phyloP scores from a whole-genome alignment of 2,113 vertebrate species.

The Epinephelus moara region DNA sequence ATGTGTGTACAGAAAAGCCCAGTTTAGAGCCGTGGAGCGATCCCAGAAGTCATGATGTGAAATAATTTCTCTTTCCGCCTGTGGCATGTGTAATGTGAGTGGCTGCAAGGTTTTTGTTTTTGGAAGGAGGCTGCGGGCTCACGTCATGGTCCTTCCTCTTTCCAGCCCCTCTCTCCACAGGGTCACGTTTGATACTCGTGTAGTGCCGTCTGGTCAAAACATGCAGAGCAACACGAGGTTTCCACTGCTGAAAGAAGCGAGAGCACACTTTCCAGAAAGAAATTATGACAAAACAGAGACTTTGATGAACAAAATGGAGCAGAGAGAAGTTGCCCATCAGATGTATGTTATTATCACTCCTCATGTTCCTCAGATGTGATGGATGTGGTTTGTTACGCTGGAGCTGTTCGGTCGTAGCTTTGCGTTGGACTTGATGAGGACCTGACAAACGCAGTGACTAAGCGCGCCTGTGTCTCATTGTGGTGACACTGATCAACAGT shows the following conservation, averaged over 20 bases:
- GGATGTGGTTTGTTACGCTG: constrained; percentile 29
- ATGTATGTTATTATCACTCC: neutral
- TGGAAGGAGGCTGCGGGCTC: constrained; percentile 47
- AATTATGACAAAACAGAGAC: neutral
- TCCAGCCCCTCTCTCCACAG: constrained; percentile 47
- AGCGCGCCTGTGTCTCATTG: constrained; percentile 35
- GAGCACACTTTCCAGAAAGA: constrained; percentile 13
- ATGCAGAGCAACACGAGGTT: constrained; percentile 65
- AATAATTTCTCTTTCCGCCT: constrained; percentile 16
- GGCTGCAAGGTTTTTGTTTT: constrained; percentile 48
- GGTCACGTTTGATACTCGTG: constrained; percentile 64
- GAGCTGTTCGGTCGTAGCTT: constrained; percentile 21
- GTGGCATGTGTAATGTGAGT: constrained; percentile 19
- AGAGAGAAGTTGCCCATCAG: neutral
- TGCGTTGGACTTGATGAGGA: constrained; percentile 21
- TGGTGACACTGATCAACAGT: constrained; percentile 54
- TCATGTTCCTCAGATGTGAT: neutral
- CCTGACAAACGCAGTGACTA: constrained; percentile 50
- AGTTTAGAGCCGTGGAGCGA: neutral
- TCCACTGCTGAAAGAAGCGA: constrained; percentile 54
- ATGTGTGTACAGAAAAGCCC: constrained; percentile 10
- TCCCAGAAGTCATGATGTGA: constrained; percentile 11
- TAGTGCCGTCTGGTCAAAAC: constrained; percentile 53
- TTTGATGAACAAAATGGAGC: neutral
- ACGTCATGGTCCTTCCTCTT: constrained; percentile 48